Conservation (phyloP, 2,797 vertebrate genomes). For the Steatocranus sp. region DNA sequence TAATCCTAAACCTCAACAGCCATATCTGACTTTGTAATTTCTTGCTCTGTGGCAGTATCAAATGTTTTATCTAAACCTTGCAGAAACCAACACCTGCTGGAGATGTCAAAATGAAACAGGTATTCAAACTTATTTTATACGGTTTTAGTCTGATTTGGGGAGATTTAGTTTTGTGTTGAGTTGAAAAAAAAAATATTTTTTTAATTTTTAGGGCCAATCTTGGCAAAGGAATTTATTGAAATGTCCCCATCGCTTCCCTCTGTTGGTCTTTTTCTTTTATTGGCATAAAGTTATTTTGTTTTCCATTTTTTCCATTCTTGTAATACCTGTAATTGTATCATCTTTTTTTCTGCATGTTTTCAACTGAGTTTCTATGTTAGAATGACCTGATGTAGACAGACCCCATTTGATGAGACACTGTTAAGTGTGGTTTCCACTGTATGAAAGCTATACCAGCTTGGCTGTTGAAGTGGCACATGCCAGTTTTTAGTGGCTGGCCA, state of each 20-base stretch:
- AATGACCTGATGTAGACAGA: slow-evolving; percentile 13
- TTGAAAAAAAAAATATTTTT: background rate
- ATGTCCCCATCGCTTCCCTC: background rate
- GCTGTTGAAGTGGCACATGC: background rate
- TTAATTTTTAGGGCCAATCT: background rate
- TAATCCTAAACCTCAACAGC: background rate
- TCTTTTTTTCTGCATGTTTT: slow-evolving; percentile 32
- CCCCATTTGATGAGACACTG: slow-evolving; percentile 3
- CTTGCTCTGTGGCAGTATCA: slow-evolving; percentile 37
- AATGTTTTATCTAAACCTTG: slow-evolving; percentile 72
- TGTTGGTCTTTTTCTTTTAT: background rate
- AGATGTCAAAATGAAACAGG: slow-evolving; percentile 85
- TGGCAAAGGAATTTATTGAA: background rate
- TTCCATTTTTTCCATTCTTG: background rate
- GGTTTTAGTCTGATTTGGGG: slow-evolving; percentile 10
- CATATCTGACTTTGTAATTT: slow-evolving; percentile 16
- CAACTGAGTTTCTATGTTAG: background rate
- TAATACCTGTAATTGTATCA: background rate
- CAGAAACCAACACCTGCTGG: slow-evolving; percentile 84
- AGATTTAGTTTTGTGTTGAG: background rate
- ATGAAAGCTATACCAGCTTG: background rate
- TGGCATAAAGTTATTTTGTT: fast-evolving
- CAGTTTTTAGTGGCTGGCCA: background rate
- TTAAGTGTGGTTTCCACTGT: background rate
- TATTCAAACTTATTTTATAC: slow-evolving; percentile 56